Evolutionary conservation across 1,140 invertebrate species (phyloP), one percentile per base, ranked within the genome.

Genomic region (Battus philenor): DNA sequence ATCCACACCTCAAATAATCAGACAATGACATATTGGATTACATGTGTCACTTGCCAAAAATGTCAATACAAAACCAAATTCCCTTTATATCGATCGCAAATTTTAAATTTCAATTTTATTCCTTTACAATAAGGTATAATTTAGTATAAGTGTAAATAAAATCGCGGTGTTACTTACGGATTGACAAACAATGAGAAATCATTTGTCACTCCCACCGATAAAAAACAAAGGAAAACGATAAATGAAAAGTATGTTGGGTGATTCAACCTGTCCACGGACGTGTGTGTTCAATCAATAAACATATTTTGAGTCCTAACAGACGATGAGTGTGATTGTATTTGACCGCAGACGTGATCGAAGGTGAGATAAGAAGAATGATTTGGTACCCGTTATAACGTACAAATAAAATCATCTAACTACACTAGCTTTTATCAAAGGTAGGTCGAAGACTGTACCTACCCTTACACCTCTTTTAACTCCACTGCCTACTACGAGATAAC

Each of bases 21-120:
- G 10, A 36, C 33, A 36, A 36, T 36, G 33, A 36, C 2, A 20
- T 36, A 36, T 36, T 36, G 17, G 16, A 1, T 36, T 36, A 36
- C 33, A 36, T 36, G 33, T 36, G 33, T 36, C 33, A 36, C 33
- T 22, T 36, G 33, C 33, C 33, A 36, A 36, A 36, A 36, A 36
- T 36, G 33, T 36, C 33, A 36, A 22, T 12, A 36, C 33, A 18
- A 16, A 7, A 36, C 33, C 33, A 10, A 36, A 36, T 17, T 20
- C 33, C 33, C 31, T 9, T 36, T 20, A 36, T 20, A 0, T 12
- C n/a, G n/a, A n/a, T n/a, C n/a, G n/a, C n/a, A n/a, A n/a, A n/a
- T n/a, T n/a, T n/a, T n/a, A n/a, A n/a, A n/a, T n/a, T n/a, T n/a
- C n/a, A n/a, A n/a, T n/a, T n/a, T n/a, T n/a, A n/a, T n/a, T n/a